Evolutionary conservation across 2,113 vertebrate species (phyloP), one percentile per base, ranked within the genome.

Genomic region (Cochlearius cochlearius): DNA sequence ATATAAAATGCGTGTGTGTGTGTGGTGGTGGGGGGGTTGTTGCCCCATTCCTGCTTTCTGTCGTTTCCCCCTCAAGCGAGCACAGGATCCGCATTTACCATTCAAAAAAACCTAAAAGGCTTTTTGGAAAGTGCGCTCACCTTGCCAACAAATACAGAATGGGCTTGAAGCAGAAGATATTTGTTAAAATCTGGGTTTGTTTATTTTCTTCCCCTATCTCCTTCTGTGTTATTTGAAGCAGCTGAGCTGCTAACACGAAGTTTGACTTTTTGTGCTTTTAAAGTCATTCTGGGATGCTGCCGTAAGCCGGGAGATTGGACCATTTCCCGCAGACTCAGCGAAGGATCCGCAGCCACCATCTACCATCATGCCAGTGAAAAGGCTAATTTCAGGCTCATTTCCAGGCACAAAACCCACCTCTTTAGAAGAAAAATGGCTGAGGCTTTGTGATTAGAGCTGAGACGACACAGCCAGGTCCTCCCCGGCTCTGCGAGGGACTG

Each of bases 201-300:
- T 97, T 97, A 62, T 97, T 94, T 87, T 66, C 78, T 67, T 68
- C 77, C 90, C 74, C 53, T 52, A 11, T 94, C 91, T 92, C 91
- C 95, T 94, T 87, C 96, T 94, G 96, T 83, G 84, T 53, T 88
- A 59, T 85, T 86, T 73, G 94, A 77, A 94, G 88, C 95, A 96
- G 88, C 94, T 89, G 91, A 95, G 96, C 94, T 91, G 95, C 89
- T 88, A 90, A 68, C 60, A 58, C 7, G 0, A 53, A 69, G 62
- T 94, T 95, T 86, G 95, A 95, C 94, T 97, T 85, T 43, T 80
- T 95, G 95, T 96, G 95, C 94, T 92, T 95, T 97, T 91, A 6
- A 90, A 95, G 76, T 89, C 94, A 36, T 92, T 93, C 83, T 79
- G 95, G 95, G 92, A 90, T 52, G 92, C 74, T 52, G 93, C 91